A percentile compares a stretch with the other conserved stretches of the same genome.
These are phyloP conservation scores for Lamproptera curius DNA, from an alignment of 2,888 invertebrate species.

Conservation along the genomic window DNA sequence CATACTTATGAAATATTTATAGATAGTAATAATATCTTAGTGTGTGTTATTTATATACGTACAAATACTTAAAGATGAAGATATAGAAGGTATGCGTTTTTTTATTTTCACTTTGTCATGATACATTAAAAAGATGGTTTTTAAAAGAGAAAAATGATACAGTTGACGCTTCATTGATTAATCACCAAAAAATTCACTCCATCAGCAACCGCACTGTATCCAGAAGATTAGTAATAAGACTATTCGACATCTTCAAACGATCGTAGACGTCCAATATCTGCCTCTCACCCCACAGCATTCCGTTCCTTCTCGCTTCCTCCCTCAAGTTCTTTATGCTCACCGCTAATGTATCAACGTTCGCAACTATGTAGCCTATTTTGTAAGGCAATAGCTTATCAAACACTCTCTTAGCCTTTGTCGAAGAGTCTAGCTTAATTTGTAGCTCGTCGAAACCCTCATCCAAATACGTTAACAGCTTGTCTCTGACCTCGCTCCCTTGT, in stretches of 20 bases:
- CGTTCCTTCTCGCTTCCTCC: slow-evolving; percentile 31
- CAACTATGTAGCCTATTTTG: slow-evolving; percentile 44
- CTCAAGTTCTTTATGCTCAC: slow-evolving; percentile 36
- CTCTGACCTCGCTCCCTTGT: not conserved
- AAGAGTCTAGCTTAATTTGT: not conserved
- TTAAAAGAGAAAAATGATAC: too few relatives aligned
- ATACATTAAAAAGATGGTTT: too few relatives aligned
- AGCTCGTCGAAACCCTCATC: not conserved
- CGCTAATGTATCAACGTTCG: slow-evolving; percentile 43
- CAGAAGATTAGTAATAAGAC: slow-evolving; percentile 28
- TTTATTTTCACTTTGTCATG: not conserved
- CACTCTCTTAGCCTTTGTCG: not conserved
- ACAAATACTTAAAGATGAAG: not conserved
- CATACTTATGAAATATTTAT: too few relatives aligned
- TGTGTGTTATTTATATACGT: too few relatives aligned
- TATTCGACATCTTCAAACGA: slow-evolving; percentile 29
- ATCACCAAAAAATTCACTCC: not conserved
- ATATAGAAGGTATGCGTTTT: not conserved
- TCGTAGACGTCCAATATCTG: slow-evolving; percentile 41
- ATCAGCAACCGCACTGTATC: slow-evolving; percentile 30
- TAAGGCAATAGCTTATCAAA: slow-evolving; percentile 29
- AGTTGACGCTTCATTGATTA: too few relatives aligned
- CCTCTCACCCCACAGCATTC: slow-evolving; percentile 31
- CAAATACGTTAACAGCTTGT: not conserved
- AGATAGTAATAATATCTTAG: too few relatives aligned